Evolutionary conservation across 2,888 invertebrate genomes (phyloP).

Genomic region (Nasonia oneida): DNA sequence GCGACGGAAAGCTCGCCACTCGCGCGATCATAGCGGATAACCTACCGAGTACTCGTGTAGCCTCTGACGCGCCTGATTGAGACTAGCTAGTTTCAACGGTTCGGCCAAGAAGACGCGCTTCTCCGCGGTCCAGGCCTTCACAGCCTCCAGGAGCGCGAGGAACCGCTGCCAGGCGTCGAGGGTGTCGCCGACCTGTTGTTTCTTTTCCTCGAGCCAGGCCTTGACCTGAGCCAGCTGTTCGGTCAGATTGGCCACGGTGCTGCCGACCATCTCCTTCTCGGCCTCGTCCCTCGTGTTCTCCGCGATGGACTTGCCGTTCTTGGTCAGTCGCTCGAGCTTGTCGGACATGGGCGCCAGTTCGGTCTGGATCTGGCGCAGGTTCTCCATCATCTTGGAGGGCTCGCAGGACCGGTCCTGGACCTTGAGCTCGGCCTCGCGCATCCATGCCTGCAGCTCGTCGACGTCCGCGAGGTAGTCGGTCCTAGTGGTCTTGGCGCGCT

Average conservation of each 20-base stretch:
- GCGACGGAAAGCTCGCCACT: not conserved
- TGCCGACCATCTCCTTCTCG: constrained; percentile 88
- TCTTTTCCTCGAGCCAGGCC: constrained; percentile 90
- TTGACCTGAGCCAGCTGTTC: constrained; percentile 90
- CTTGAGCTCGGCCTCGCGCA: constrained; percentile 90
- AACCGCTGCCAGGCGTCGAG: constrained; percentile 94
- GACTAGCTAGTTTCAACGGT: constrained; percentile 87
- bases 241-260: constrained; percentile 87
- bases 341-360: constrained; percentile 88
- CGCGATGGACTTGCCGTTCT: constrained; percentile 88
- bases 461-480: constrained; percentile 90
- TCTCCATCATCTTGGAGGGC: constrained; percentile 88
- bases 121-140: constrained; percentile 91
- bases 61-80: constrained; percentile 91
- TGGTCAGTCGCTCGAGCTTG: constrained; percentile 88
- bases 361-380: constrained; percentile 87
- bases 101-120: constrained; percentile 90
- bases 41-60: constrained; percentile 92
- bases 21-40: constrained; percentile 43
- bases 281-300: constrained; percentile 89
- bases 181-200: constrained; percentile 91
- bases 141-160: constrained; percentile 89
- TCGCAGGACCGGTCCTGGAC: constrained; percentile 90
- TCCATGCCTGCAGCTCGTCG: constrained; percentile 91
- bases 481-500: constrained; percentile 90